These are phyloP conservation scores for Hirundichthys speculiger DNA, from an alignment of 2,113 vertebrate genomes.

Conservation along the genomic window DNA sequence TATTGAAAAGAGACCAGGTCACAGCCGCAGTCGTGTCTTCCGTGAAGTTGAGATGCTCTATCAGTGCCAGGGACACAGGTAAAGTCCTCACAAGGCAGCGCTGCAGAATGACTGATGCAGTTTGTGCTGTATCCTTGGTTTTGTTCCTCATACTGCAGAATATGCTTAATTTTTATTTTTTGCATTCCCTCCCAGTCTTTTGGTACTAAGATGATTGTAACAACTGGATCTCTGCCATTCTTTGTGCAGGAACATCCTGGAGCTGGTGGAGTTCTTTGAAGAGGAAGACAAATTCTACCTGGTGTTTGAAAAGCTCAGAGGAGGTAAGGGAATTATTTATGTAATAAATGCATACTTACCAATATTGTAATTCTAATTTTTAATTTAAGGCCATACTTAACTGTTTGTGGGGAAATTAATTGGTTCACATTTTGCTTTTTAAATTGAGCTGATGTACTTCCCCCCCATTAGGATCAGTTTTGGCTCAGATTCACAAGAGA, in stretches of 20 bases:
- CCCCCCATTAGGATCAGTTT: conserved; percentile 86
- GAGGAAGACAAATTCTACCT: conserved; percentile 98
- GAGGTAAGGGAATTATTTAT: conserved; percentile 79
- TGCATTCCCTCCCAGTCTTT: no score
- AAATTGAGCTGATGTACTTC: conserved; percentile 23
- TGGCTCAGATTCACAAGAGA: conserved; percentile 94
- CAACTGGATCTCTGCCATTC: not conserved
- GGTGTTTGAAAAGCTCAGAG: conserved; percentile 97
- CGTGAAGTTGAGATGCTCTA: conserved; percentile 99
- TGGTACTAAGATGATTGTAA: no score
- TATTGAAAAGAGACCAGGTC: conserved; percentile 94
- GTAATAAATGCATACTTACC: no score
- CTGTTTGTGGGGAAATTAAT: no score
- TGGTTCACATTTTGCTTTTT: not conserved
- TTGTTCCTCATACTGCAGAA: no score
- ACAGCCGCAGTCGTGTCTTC: conserved; percentile 94
- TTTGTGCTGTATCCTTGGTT: no score
- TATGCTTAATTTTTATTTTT: not conserved
- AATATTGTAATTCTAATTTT: no score
- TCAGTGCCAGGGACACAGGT: conserved; percentile 99
- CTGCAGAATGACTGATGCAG: no score
- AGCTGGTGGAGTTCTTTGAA: conserved; percentile 97
- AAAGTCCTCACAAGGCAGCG: no score
- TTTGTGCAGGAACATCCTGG: conserved; percentile 89
- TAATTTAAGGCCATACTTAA: no score